phyloP scores from a whole-genome alignment of 2,888 invertebrate species.

The Thera obeliscata region DNA sequence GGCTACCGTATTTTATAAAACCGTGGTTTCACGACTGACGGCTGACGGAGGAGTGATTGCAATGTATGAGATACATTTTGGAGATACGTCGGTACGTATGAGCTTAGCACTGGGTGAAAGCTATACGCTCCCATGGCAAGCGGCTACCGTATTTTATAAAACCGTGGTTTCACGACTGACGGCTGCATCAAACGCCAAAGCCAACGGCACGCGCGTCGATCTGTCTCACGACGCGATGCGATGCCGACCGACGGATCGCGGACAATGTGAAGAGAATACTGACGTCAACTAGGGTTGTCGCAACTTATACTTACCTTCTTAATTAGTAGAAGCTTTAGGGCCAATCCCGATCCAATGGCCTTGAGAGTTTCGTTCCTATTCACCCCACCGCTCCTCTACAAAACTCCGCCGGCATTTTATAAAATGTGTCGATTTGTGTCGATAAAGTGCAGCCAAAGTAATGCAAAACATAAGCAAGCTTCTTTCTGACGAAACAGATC shows the following conservation, averaged over 20 bases:
- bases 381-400: too few species aligned
- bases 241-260: conserved; percentile 30
- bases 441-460: too few species aligned
- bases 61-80: too few species aligned
- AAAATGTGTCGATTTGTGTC: too few species aligned
- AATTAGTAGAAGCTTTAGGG: too few species aligned
- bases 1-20: neutral
- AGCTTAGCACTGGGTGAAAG: too few species aligned
- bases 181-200: conserved; percentile 41
- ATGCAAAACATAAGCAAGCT: too few species aligned
- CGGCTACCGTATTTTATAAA: neutral
- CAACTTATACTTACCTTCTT: neutral
- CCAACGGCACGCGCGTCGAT: conserved; percentile 44
- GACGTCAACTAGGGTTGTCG: conserved; percentile 35
- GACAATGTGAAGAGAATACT: conserved; percentile 42
- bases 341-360: too few species aligned
- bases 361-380: too few species aligned
- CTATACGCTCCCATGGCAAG: neutral
- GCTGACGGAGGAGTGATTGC: conserved; percentile 4
- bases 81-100: too few species aligned
- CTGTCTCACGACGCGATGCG: conserved; percentile 36
- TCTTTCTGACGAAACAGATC: too few species aligned
- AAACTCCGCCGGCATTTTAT: too few species aligned
- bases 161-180: neutral
- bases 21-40: conserved; percentile 1